phyloP scores from a whole-genome alignment of 2,797 vertebrate species.

The Balearica regulorum region DNA sequence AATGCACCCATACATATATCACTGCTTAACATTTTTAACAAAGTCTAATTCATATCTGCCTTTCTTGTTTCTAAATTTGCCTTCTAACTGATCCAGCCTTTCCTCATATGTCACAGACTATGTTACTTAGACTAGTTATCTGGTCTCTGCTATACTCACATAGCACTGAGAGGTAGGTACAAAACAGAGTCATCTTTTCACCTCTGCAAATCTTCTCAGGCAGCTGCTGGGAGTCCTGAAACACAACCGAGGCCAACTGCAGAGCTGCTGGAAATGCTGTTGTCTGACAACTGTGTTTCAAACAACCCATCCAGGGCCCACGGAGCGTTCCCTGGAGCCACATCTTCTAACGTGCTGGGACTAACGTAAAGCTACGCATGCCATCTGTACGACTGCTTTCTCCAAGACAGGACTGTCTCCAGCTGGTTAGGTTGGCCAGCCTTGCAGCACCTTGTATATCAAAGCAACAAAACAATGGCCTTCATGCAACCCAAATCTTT shows the following conservation, averaged over 20 bases:
- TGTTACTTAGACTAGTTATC: not conserved
- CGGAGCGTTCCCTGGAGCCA: not conserved
- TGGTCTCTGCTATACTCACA: not conserved
- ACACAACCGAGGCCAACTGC: not conserved
- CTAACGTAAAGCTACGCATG: not conserved
- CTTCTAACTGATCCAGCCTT: not conserved
- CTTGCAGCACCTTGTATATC: not conserved
- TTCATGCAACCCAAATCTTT: not conserved
- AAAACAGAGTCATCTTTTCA: not conserved
- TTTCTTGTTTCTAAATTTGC: not conserved
- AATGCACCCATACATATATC: not conserved
- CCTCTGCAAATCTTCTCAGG: not conserved
- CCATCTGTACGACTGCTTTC: not conserved
- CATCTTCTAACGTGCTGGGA: not conserved
- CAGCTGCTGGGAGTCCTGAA: not conserved
- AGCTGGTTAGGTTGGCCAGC: not conserved
- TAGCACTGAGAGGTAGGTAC: not conserved
- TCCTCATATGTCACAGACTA: not conserved
- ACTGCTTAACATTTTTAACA: not conserved
- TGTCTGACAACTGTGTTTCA: not conserved
- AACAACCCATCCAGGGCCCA: not conserved
- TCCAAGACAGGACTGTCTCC: not conserved
- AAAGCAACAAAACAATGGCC: not conserved
- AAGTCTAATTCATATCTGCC: not conserved
- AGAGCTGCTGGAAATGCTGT: not conserved